Evolutionary conservation across 1,140 invertebrate species (phyloP).

Genomic region (Nylanderia fulva): DNA sequence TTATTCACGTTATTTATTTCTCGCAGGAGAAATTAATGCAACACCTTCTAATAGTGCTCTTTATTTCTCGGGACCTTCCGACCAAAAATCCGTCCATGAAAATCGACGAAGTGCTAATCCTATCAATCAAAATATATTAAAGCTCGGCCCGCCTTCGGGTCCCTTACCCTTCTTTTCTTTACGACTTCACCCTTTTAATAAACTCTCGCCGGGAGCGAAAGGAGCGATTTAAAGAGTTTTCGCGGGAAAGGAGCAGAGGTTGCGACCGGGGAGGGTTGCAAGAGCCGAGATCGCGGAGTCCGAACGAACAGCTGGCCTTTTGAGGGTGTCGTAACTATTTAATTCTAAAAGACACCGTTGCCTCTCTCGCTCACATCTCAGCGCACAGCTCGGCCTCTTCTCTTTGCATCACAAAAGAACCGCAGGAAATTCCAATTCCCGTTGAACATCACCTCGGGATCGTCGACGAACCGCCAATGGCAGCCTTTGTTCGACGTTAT

Average conservation of each 20-base stretch:
- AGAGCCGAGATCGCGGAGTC: constrained; percentile 48
- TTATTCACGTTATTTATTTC: constrained; percentile 10
- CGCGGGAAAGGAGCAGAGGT: constrained; percentile 72
- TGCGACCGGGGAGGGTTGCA: constrained; percentile 51
- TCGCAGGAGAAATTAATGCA: not conserved
- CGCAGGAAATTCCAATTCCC: constrained; percentile 82
- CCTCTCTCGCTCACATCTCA: constrained; percentile 62
- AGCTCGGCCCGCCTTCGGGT: constrained; percentile 65
- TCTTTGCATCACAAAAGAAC: constrained; percentile 84
- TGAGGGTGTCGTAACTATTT: constrained; percentile 81
- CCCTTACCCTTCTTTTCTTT: constrained; percentile 52
- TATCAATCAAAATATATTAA: constrained; percentile 85
- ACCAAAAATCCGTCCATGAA: constrained; percentile 7
- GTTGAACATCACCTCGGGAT: constrained; percentile 63
- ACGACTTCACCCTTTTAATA: constrained; percentile 84
- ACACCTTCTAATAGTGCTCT: not conserved
- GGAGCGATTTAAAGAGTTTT: constrained; percentile 80
- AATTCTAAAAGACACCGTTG: constrained; percentile 79
- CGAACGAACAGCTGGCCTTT: constrained; percentile 62
- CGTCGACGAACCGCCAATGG: constrained; percentile 48
- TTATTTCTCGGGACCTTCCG: not conserved
- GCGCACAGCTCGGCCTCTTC: constrained; percentile 50
- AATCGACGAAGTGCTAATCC: constrained; percentile 77
- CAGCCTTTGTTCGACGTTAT: constrained; percentile 66
- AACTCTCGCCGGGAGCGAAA: constrained; percentile 72